Evolutionary conservation across 1,140 invertebrate genomes (phyloP).

Genomic region (Uloborus diversus): DNA sequence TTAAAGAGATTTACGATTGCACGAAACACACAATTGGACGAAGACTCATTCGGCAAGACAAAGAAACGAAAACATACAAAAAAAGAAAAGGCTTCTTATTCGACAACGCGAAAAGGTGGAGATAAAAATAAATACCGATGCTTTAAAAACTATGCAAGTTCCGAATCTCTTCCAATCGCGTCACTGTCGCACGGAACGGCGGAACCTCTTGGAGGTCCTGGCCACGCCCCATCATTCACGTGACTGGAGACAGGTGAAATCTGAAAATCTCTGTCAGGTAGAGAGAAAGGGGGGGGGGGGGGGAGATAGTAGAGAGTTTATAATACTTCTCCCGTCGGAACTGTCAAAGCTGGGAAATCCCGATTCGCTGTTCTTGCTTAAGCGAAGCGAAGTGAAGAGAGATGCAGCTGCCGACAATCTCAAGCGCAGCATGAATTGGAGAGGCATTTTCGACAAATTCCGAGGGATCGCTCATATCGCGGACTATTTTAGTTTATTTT

Average conservation of each 20-base stretch:
- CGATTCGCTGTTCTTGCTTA: not conserved
- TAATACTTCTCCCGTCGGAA: slow-evolving; percentile 16
- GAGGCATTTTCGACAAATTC: not conserved
- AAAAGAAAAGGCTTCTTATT: too few species aligned
- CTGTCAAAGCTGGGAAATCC: not conserved
- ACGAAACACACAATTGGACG: too few species aligned
- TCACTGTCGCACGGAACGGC: slow-evolving; percentile 1
- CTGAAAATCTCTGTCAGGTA: slow-evolving; percentile 50
- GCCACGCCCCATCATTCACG: slow-evolving; percentile 51
- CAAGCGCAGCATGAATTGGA: slow-evolving; percentile 18
- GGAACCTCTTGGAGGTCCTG: not conserved
- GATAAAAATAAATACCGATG: not conserved
- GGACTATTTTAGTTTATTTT: too few species aligned
- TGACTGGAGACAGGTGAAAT: slow-evolving; percentile 55
- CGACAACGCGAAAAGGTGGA: too few species aligned
- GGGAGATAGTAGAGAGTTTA: too few species aligned
- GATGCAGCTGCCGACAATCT: slow-evolving; percentile 33
- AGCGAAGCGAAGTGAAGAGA: not conserved
- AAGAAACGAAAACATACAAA: too few species aligned
- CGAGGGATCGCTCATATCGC: too few species aligned
- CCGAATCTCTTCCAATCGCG: not conserved
- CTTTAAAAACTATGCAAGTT: too few species aligned
- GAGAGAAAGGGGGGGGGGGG: too few species aligned
- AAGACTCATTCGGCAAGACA: too few species aligned
- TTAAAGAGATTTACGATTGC: too few species aligned